A percentile compares a stretch with the other conserved stretches of the same genome.
Conservation (phyloP, 2,113 vertebrate species). For the Salminus brasiliensis region DNA sequence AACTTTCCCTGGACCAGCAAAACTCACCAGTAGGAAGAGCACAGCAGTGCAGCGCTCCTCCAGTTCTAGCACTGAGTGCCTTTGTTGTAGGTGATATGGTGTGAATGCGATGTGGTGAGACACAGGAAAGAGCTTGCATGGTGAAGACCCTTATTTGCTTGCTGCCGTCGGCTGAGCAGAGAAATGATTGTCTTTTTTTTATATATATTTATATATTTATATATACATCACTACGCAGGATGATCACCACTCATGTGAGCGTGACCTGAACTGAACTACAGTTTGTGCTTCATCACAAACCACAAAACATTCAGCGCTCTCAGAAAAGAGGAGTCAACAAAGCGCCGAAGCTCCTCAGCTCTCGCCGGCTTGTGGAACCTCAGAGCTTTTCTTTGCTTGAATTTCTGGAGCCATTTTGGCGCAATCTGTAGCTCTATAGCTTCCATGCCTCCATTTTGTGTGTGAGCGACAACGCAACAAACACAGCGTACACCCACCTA, state of each 20-base stretch:
- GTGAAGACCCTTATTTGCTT: background rate
- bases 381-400: no score
- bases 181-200: background rate
- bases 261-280: background rate
- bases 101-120: background rate
- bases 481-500: background rate
- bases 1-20: no score
- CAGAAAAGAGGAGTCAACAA: background rate
- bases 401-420: slow-evolving; percentile 40
- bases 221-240: no score
- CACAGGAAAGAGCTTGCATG: background rate
- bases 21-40: background rate
- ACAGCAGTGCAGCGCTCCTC: background rate
- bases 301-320: background rate
- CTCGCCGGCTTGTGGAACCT: background rate
- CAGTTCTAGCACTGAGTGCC: background rate
- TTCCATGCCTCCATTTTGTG: slow-evolving; percentile 39
- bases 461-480: slow-evolving; percentile 28
- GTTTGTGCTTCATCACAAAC: background rate
- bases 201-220: no score
- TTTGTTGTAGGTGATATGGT: background rate
- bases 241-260: background rate
- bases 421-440: background rate
- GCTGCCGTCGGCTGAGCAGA: background rate
- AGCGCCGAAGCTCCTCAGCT: background rate